These are phyloP conservation scores for Siderastrea radians DNA, from an alignment of 92 coral and sea anemone genomes.

Conservation along the genomic window DNA sequence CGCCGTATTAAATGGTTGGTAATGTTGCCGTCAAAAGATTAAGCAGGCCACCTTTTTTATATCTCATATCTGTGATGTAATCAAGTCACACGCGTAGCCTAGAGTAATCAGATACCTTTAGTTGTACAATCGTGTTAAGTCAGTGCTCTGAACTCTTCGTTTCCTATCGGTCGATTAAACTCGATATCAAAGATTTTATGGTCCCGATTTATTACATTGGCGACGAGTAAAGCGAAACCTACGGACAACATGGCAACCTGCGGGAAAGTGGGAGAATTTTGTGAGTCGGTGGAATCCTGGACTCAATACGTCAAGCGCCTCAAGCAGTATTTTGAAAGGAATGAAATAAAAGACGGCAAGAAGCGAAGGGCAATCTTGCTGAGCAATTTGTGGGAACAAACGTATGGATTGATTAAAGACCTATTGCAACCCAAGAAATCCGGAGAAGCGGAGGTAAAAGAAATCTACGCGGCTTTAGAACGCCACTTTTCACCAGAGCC, in stretches of 20 bases:
- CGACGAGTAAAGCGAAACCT: neutral
- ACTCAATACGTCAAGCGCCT: slow-evolving; percentile 3
- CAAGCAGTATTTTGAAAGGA: slow-evolving; percentile 3
- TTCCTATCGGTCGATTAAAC: too few relatives aligned
- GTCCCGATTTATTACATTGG: neutral
- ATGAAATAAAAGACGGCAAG: slow-evolving; percentile 23
- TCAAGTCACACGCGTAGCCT: too few relatives aligned
- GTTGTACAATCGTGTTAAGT: too few relatives aligned
- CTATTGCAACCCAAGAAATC: slow-evolving; percentile 57
- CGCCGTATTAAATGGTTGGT: too few relatives aligned
- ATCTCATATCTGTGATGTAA: too few relatives aligned
- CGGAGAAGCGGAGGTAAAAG: slow-evolving; percentile 40
- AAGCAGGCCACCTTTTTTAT: too few relatives aligned
- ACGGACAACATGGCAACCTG: slow-evolving; percentile 7
- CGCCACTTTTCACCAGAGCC: slow-evolving; percentile 68
- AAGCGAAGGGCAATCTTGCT: slow-evolving; percentile 57
- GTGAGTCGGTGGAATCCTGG: slow-evolving; percentile 14
- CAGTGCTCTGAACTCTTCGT: too few relatives aligned
- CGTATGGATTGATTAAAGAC: slow-evolving; percentile 51
- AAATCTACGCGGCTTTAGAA: slow-evolving; percentile 4
- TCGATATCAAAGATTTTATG: neutral
- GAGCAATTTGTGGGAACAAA: slow-evolving; percentile 65
- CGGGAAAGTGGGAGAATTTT: slow-evolving; percentile 3
- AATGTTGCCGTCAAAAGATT: too few relatives aligned
- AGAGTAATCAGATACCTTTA: too few relatives aligned